Base-by-base conservation (phyloP, 2,888 invertebrate species). In the Andrena praecox region DNA sequence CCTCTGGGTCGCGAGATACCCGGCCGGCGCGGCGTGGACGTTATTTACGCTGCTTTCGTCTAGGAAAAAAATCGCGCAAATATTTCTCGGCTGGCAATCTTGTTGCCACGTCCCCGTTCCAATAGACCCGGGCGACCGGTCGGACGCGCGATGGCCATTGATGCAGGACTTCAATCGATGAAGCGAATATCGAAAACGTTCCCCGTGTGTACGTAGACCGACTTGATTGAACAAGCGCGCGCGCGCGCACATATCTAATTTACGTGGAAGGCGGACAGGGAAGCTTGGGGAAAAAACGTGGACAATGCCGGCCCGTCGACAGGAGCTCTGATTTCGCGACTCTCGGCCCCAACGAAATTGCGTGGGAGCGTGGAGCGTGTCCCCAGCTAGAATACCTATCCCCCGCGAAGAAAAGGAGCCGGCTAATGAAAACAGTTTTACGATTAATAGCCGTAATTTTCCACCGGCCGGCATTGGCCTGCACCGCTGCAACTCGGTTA, bases 111-210 rank as follows among this genome's bases (percentile, higher is more conserved):
- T 56, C 56, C 24, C 8, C 68, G 60, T 64, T 73, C 54, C 50
- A 54, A 77, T 54, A 48, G 62, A 68, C 71, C 52, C 24, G 29
- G 29, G 2, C 72, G 77, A 56, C 52, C 24, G 29, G 29, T 0
- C 72, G 77, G 56, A 68, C 50, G 60, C 52, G 35, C 52, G 35
- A 50, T 27, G 50, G 56, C 62, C 70, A 50, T 74, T 63, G 60
- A 71, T 50, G 80, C 80, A 24, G 75, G 56, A 62, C 70, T 80
- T 74, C 48, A 50, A 81, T 81, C 80, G 74, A 66, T 69, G 81
- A 69, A 73, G 50, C 80, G 74, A 82, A 75, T 80, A 79, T 79
- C 69, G 79, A 66, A 66, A 69, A 72, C 59, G 69, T 48, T 74
- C 68, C 42, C 63, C 54, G 20, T 29, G 67, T 56, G 56, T 59